Percentiles rank a stretch among this genome's conserved stretches.
phyloP scores from a whole-genome alignment of 2,797 vertebrate genomes.

The Micrastur ruficollis region DNA sequence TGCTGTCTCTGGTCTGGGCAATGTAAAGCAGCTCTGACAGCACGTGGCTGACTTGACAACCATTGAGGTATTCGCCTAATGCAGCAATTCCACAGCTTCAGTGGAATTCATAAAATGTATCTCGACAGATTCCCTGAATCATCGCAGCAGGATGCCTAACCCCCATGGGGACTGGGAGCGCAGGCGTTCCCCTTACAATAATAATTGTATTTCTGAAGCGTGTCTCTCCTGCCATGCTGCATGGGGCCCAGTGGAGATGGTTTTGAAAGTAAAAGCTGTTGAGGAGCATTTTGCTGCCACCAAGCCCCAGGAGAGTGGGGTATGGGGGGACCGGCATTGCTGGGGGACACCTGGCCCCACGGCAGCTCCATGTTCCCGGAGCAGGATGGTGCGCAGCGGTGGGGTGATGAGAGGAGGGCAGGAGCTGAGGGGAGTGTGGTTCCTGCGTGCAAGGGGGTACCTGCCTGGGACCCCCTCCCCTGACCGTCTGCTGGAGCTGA shows the following conservation, averaged over 20 bases:
- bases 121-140: background rate
- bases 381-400: fast-evolving
- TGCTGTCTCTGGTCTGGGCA: background rate
- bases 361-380: background rate
- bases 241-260: fast-evolving
- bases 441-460: background rate
- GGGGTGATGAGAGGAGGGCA: background rate
- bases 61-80: background rate
- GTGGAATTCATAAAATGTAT: background rate
- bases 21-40: background rate
- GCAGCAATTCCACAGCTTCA: slow-evolving; percentile 5
- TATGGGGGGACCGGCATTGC: background rate
- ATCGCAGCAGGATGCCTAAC: background rate
- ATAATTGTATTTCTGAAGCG: background rate
- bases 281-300: fast-evolving
- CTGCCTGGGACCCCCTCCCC: background rate
- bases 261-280: fast-evolving
- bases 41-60: background rate
- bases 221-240: background rate
- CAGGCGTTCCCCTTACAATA: background rate
- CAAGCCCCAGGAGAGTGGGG: background rate
- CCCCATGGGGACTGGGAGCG: background rate
- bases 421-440: fast-evolving
- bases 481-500: background rate
- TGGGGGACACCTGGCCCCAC: fast-evolving